These are phyloP conservation scores for Drosophila tanythrix DNA, from an alignment of 2,888 invertebrate species.

Conservation along the genomic window DNA sequence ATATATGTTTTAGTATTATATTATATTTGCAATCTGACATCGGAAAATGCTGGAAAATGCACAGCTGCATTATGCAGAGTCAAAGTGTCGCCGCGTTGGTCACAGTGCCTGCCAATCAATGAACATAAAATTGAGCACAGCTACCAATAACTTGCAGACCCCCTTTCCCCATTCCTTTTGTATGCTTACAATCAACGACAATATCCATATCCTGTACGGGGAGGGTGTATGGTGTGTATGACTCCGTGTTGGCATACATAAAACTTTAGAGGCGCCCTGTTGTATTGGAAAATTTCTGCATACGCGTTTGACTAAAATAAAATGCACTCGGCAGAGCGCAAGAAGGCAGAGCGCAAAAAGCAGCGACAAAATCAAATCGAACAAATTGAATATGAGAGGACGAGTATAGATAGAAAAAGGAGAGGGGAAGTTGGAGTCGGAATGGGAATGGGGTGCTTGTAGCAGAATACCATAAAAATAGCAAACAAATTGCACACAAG, in stretches of 20 bases:
- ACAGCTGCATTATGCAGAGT: constrained; percentile 33
- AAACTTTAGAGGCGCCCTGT: constrained; percentile 71
- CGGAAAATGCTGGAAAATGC: neutral
- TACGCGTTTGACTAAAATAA: constrained; percentile 70
- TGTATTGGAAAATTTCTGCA: constrained; percentile 67
- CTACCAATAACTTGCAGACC: constrained; percentile 9
- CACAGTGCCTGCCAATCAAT: constrained; percentile 66
- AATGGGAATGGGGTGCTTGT: neutral
- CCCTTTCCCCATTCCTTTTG: neutral
- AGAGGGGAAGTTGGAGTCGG: neutral
- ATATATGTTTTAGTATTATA: neutral
- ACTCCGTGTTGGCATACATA: constrained; percentile 51
- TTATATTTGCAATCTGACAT: neutral
- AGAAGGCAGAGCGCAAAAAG: constrained; percentile 24
- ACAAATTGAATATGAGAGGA: constrained; percentile 72
- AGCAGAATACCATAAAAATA: constrained; percentile 60
- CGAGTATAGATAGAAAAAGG: constrained; percentile 2
- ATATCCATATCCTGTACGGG: constrained; percentile 40
- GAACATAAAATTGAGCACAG: constrained; percentile 70
- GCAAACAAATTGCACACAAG: constrained; percentile 78
- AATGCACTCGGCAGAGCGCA: constrained; percentile 59
- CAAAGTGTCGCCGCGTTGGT: constrained; percentile 43
- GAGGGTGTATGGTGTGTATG: neutral
- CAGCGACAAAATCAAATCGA: constrained; percentile 73
- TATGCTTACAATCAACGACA: constrained; percentile 50